These are phyloP conservation scores for Danio jaintianensis DNA, from an alignment of 2,797 vertebrate genomes.

Conservation along the genomic window DNA sequence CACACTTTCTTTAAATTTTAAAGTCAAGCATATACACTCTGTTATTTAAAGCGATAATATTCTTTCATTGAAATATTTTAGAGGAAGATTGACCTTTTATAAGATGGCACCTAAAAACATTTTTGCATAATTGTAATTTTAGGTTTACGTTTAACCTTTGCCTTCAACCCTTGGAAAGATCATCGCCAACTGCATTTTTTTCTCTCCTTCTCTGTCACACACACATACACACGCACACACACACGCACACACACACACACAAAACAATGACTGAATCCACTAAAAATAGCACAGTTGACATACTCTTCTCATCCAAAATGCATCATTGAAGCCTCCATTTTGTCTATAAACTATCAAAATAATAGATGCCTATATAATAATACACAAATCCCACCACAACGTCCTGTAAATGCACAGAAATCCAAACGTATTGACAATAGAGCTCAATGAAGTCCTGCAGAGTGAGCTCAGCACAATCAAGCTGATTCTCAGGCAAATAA, in stretches of 20 bases:
- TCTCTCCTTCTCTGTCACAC: constrained; percentile 3
- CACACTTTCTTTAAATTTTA: not conserved
- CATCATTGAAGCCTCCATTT: not conserved
- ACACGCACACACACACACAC: no score
- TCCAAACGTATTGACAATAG: constrained; percentile 6
- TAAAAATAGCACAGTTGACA: constrained; percentile 8
- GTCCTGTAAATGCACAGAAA: not conserved
- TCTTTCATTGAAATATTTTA: not conserved
- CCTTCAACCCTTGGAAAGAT: not conserved
- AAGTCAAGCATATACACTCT: not conserved
- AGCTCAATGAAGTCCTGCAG: not conserved
- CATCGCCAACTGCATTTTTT: not conserved
- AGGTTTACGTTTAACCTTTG: constrained; percentile 34
- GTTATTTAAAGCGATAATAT: not conserved
- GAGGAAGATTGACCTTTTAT: constrained; percentile 30
- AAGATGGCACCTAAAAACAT: constrained; percentile 19
- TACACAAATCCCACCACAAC: not conserved
- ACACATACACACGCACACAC: no score
- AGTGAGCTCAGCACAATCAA: constrained; percentile 27
- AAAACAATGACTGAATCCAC: constrained; percentile 15
- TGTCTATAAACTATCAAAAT: constrained; percentile 5
- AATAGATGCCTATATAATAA: constrained; percentile 15
- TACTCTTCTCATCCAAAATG: constrained; percentile 1
- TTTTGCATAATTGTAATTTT: constrained; percentile 39
- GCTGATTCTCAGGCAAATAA: not conserved